Conservation (phyloP, 2,797 vertebrate genomes). For the Spheniscus humboldti region DNA sequence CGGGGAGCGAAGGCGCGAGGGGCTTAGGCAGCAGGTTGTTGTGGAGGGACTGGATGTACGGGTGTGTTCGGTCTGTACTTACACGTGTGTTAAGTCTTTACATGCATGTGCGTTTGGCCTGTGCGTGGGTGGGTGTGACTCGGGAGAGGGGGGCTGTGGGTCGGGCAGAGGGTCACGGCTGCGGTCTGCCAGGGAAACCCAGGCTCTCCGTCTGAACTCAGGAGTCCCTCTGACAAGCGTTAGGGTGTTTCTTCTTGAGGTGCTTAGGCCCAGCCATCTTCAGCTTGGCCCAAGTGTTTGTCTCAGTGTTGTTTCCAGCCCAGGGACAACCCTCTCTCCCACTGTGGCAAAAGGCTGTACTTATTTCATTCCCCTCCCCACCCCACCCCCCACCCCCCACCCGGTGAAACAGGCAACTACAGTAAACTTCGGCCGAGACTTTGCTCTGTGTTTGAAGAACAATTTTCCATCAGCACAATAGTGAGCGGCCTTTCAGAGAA, state of each 20-base stretch:
- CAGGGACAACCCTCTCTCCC: background rate
- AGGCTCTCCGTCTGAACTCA: fast-evolving
- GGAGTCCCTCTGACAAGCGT: too few species aligned
- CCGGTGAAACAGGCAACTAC: background rate
- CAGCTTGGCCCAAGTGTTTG: background rate
- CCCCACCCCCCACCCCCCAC: fast-evolving
- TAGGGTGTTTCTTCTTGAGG: fast-evolving
- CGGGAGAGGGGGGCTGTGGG: too few species aligned
- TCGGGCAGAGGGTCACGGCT: background rate
- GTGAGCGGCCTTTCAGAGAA: background rate
- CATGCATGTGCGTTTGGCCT: fast-evolving
- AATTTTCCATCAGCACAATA: background rate
- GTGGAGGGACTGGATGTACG: fast-evolving
- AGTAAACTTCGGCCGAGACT: background rate
- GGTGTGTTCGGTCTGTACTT: fast-evolving
- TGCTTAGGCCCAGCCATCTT: background rate
- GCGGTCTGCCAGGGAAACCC: background rate
- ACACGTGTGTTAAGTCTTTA: fast-evolving
- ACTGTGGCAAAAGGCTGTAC: background rate
- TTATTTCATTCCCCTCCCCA: fast-evolving
- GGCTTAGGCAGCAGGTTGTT: fast-evolving
- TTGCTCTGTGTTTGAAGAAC: background rate
- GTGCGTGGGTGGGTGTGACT: fast-evolving
- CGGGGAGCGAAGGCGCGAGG: background rate
- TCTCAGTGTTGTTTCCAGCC: background rate